A percentile compares a stretch with the other conserved stretches of the same genome.
Conservation (phyloP, 1,140 invertebrate genomes). For the Caenorhabditis latens region DNA sequence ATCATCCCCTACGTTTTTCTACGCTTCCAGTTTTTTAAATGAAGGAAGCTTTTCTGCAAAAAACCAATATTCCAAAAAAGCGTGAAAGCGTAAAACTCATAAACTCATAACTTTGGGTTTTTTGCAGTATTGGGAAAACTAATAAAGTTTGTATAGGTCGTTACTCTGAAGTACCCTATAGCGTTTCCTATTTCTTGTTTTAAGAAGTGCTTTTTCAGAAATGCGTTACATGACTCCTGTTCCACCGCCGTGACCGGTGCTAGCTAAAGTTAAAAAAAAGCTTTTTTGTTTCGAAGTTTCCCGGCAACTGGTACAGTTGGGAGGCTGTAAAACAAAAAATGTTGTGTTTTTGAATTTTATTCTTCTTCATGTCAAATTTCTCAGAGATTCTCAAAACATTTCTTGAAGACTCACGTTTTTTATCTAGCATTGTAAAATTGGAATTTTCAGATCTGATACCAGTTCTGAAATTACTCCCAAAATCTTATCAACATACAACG, state of each 20-base stretch:
- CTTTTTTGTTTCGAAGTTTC: too few species aligned
- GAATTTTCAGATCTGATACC: too few species aligned
- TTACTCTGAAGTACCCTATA: not conserved
- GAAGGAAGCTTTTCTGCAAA: not conserved
- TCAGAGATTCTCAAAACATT: too few species aligned
- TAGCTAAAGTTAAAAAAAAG: not conserved
- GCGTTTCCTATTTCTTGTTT: not conserved
- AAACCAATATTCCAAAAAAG: not conserved
- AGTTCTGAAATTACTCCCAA: too few species aligned
- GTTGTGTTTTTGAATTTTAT: too few species aligned
- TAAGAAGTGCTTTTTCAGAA: not conserved
- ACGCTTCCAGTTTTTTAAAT: not conserved
- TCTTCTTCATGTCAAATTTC: too few species aligned
- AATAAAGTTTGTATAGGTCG: conserved; percentile 22
- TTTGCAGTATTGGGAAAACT: not conserved
- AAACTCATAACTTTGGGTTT: not conserved
- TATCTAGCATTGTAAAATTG: too few species aligned
- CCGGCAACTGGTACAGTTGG: too few species aligned
- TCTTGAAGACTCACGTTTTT: too few species aligned
- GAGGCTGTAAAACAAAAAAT: too few species aligned
- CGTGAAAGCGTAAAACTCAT: not conserved
- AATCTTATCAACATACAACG: too few species aligned
- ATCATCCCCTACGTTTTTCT: not conserved
- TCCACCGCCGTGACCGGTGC: not conserved
- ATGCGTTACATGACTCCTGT: not conserved